Percentiles rank a stretch among this genome's conserved stretches.
Evolutionary conservation across 2,797 vertebrate species (phyloP).

Genomic region (Enteromius paludinosus): DNA sequence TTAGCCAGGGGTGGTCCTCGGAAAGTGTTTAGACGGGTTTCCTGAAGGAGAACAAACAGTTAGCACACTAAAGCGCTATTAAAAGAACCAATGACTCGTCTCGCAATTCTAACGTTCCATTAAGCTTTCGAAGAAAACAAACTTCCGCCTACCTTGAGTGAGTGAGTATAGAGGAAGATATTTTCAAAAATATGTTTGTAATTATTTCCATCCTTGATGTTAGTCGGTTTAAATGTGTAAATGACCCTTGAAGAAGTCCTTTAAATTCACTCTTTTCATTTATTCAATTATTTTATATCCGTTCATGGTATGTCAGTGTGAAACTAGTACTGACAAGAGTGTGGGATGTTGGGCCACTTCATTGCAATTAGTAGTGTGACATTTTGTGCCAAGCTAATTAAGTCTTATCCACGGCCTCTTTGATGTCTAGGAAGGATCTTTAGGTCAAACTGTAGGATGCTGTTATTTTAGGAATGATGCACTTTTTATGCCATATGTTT

Average conservation of each 20-base stretch:
- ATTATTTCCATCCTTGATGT: not conserved
- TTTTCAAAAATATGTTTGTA: not conserved
- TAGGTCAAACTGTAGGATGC: no score
- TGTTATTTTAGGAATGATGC: not conserved
- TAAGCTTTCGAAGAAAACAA: conserved; percentile 32
- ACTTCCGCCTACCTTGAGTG: conserved; percentile 12
- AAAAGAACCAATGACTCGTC: conserved; percentile 46
- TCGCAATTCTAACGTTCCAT: conserved; percentile 30
- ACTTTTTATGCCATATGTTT: not conserved
- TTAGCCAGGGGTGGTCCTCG: conserved; percentile 15
- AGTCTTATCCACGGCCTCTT: not conserved
- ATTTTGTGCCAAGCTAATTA: conserved; percentile 37
- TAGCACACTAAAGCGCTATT: conserved; percentile 35
- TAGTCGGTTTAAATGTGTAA: not conserved
- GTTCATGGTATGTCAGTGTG: not conserved
- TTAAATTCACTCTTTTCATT: not conserved
- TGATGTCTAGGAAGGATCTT: not conserved
- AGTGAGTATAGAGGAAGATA: not conserved
- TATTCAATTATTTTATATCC: not conserved
- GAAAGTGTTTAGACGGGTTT: conserved; percentile 29
- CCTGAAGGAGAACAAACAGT: conserved; percentile 33
- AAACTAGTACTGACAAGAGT: conserved; percentile 17
- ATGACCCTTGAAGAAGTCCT: not conserved
- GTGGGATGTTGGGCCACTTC: conserved; percentile 15
- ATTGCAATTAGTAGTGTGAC: conserved; percentile 2